Evolutionary conservation across 2,113 vertebrate species (phyloP), one percentile per base, ranked within the genome.

Genomic region (Gymnocephalus cernua): DNA sequence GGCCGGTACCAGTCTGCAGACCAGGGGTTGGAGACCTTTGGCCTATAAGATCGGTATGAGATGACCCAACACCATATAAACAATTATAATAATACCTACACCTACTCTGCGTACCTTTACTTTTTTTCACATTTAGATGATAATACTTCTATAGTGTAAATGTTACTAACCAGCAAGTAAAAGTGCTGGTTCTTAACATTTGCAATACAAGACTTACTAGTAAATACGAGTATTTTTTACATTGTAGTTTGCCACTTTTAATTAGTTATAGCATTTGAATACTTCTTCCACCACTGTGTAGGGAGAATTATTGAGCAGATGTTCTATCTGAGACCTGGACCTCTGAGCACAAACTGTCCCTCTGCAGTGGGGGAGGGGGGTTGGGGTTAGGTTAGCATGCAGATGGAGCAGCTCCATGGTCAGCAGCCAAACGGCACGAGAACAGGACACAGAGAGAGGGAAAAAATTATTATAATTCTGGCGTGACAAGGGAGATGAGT

Each of bases 401-500:
- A 89, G 89, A 92, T 90, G 84, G 82, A 90, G 45, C 32, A 64
- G 72, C 71, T 77, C 67, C 32, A 8, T 75, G 76, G 82, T 83
- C 51, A 12, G 62, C 44, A 58, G 88, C 88, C 90, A 91, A 91
- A 88, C 65, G 25, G 86, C 87, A 88, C 66, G 23, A 62, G 68
- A 77, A 82, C 77, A 80, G 83, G 74, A 69, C 4, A 25, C 65
- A 44, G 82, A 66, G 50, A 77, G 74, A 69, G 78, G 75, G 58
- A 3, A 54, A 54, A 84, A 89, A 89, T 86, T 54, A 90, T 93
- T 84, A 89, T 92, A 89, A 90, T 89, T 93, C 91, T 93, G 85
- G 67, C 85, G 83, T 93, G 92, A 93, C 89, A 75, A 86, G 86
- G 73, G 89, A 92, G 80, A 87, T 86, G 90, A 92, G 92, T 89